Evolutionary conservation across 2,888 invertebrate species (phyloP).

Genomic region (Sphecodes monilicornis): DNA sequence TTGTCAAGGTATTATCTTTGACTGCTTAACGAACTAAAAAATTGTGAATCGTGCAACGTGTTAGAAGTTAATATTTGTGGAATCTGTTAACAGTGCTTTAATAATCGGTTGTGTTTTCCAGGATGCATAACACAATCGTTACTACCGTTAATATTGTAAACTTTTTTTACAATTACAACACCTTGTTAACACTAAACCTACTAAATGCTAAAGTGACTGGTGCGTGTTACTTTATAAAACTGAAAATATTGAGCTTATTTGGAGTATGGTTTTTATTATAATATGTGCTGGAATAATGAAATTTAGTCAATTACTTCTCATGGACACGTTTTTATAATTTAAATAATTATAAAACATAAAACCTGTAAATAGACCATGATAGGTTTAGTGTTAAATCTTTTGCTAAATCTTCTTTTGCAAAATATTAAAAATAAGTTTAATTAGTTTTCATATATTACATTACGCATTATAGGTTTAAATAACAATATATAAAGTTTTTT

Average conservation of each 20-base stretch:
- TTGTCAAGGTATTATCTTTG: conserved; percentile 88
- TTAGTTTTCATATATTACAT: not conserved
- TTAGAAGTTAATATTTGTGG: not conserved
- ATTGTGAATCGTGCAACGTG: not conserved
- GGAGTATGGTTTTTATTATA: no score
- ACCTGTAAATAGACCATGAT: no score
- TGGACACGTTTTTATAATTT: no score
- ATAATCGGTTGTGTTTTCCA: not conserved
- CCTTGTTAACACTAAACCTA: not conserved
- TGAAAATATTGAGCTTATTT: no score
- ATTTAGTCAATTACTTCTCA: no score
- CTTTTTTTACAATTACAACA: not conserved
- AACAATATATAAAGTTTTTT: not conserved
- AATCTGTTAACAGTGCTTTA: not conserved
- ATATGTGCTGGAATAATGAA: no score
- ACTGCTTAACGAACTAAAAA: not conserved
- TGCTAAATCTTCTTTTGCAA: not conserved
- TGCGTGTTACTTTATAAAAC: no score
- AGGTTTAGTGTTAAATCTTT: not conserved
- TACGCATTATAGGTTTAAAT: not conserved
- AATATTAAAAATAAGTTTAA: not conserved
- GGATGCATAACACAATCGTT: not conserved
- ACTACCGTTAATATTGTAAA: not conserved
- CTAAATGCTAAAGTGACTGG: no score
- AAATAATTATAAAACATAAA: no score